Conservation (phyloP, 2,888 invertebrate genomes). For the Neelides folsomi region DNA sequence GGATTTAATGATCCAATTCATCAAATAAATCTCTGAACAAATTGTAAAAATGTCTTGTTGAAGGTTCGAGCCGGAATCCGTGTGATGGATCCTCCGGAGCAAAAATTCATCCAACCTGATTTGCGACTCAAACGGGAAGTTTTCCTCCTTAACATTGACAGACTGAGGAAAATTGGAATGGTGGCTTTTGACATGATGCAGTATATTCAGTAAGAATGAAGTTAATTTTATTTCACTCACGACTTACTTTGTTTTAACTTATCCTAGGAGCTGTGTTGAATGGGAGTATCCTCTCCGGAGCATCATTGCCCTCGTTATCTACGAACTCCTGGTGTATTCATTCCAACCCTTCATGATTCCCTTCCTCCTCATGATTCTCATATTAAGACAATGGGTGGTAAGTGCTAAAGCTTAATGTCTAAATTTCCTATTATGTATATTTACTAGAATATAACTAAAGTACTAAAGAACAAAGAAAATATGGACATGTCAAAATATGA, state of each 20-base stretch:
- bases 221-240: neutral
- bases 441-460: no score
- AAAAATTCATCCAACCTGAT: constrained; percentile 87
- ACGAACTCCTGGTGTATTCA: constrained; percentile 79
- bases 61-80: constrained; percentile 75
- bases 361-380: constrained; percentile 60
- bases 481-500: no score
- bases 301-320: constrained; percentile 65
- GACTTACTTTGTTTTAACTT: constrained; percentile 7
- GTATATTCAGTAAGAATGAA: constrained; percentile 64
- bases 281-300: constrained; percentile 88
- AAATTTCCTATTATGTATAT: no score
- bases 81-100: constrained; percentile 86
- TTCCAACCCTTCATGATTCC: constrained; percentile 95
- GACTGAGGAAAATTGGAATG: constrained; percentile 77
- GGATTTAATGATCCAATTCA: constrained; percentile 41
- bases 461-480: no score
- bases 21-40: no score
- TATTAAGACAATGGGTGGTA: constrained; percentile 59
- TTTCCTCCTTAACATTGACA: constrained; percentile 83
- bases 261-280: constrained; percentile 77
- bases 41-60: constrained; percentile 11
- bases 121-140: constrained; percentile 89
- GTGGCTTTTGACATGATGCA: constrained; percentile 78
- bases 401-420: constrained; percentile 31